A percentile compares a stretch with the other conserved stretches of the same genome.
Evolutionary conservation across 2,888 invertebrate species (phyloP).

Genomic region (Dinocampus coccinellae): DNA sequence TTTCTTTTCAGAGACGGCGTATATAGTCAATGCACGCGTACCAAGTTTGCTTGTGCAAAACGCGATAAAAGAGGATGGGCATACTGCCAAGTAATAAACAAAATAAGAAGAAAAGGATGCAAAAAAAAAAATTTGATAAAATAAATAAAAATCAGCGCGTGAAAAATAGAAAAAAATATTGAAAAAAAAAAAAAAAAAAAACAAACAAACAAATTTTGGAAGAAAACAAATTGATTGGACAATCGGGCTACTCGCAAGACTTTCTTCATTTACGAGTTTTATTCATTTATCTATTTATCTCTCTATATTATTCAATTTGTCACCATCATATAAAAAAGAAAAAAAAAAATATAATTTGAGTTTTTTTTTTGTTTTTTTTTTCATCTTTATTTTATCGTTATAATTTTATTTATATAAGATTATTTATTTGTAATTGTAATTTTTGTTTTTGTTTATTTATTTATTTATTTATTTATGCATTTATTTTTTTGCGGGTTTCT

Average conservation of each 20-base stretch:
- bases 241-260: not conserved
- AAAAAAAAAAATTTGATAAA: conserved; percentile 3
- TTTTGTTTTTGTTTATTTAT: no score
- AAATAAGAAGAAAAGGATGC: no score
- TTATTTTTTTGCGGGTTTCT: no score
- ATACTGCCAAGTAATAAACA: conserved; percentile 10
- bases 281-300: not conserved
- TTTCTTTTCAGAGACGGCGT: conserved; percentile 44
- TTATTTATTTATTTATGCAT: not conserved
- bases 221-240: not conserved
- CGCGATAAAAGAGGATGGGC: conserved; percentile 15
- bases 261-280: not conserved
- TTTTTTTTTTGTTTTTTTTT: not conserved
- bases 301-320: not conserved
- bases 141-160: not conserved
- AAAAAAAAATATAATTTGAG: not conserved
- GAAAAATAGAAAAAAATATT: not conserved
- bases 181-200: not conserved
- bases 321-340: not conserved
- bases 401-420: no score
- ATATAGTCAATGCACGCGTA: not conserved
- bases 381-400: not conserved
- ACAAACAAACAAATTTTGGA: not conserved
- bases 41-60: conserved; percentile 35
- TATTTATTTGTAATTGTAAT: no score